Conservation (phyloP, 2,888 invertebrate species). For the Diloba caeruleocephala region DNA sequence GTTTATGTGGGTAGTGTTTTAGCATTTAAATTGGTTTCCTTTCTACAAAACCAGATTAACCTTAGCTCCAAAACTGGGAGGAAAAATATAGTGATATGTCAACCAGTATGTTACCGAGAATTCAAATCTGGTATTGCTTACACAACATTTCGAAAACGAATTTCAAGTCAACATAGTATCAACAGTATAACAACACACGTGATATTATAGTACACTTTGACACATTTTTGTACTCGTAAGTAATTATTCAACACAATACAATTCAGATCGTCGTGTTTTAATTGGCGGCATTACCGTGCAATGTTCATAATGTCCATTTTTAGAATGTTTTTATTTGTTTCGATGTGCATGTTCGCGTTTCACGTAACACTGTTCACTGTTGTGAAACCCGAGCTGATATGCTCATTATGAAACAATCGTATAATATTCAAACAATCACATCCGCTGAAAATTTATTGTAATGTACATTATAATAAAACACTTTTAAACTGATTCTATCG, state of each 20-base stretch:
- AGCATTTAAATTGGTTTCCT: conserved; percentile 27
- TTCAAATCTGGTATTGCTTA: conserved; percentile 7
- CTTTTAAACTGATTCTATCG: no score
- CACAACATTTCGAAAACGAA: conserved; percentile 22
- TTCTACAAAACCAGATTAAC: conserved; percentile 1
- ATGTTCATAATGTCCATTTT: conserved; percentile 33
- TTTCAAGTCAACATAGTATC: conserved; percentile 24
- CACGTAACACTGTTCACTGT: conserved; percentile 20
- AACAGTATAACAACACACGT: conserved; percentile 7
- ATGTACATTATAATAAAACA: no score
- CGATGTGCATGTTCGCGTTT: conserved; percentile 12
- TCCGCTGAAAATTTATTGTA: conserved; percentile 30
- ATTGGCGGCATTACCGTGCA: conserved; percentile 1
- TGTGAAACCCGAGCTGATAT: conserved; percentile 37
- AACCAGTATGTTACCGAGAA: conserved; percentile 8
- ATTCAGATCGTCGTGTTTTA: conserved; percentile 6
- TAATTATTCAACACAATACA: conserved; percentile 28
- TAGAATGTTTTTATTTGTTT: conserved; percentile 43
- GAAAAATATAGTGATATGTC: conserved; percentile 28
- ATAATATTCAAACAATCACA: conserved; percentile 36
- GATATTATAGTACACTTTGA: conserved; percentile 2
- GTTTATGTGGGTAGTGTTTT: conserved; percentile 32
- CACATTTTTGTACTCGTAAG: conserved; percentile 8
- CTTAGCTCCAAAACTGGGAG: conserved; percentile 1
- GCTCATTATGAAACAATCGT: conserved; percentile 39